These are phyloP conservation scores for Otus sunia DNA, from an alignment of 2,113 vertebrate genomes.

Conservation along the genomic window DNA sequence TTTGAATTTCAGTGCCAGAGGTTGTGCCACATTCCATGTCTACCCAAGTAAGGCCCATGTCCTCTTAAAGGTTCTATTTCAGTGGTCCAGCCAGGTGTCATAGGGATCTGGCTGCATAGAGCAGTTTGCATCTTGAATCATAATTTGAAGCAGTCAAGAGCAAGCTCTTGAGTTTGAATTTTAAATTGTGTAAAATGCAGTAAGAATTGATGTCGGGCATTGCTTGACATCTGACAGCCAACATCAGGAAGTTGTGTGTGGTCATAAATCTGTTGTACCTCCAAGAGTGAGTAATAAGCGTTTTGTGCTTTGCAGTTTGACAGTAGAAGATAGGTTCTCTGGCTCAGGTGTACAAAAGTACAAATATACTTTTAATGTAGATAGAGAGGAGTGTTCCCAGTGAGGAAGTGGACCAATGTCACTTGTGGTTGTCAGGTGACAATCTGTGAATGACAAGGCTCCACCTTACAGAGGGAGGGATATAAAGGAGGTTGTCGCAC, in stretches of 20 bases:
- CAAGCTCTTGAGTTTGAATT: not conserved
- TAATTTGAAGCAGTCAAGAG: not conserved
- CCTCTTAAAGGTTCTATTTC: not conserved
- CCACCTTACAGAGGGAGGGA: not conserved
- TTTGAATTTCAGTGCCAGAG: not conserved
- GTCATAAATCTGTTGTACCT: not conserved
- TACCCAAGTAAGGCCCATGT: not conserved
- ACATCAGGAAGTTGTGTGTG: not conserved
- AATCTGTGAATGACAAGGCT: not conserved
- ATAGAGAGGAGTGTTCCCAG: not conserved
- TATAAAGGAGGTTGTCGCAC: not conserved
- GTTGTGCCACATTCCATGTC: not conserved
- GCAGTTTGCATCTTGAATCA: not conserved
- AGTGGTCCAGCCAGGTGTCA: not conserved
- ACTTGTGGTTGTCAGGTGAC: not conserved
- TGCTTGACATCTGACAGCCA: not conserved
- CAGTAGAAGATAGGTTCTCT: not conserved
- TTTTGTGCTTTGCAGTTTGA: not conserved
- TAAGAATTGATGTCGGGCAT: not conserved
- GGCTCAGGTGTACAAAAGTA: not conserved
- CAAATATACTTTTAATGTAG: not conserved
- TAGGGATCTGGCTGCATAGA: not conserved
- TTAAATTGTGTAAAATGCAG: not conserved
- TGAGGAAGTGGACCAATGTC: not conserved
- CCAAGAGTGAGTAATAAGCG: no score